Evolutionary conservation across 53 echinoderm and acorn worm species (phyloP).

Genomic region (Glandiceps talaboti): DNA sequence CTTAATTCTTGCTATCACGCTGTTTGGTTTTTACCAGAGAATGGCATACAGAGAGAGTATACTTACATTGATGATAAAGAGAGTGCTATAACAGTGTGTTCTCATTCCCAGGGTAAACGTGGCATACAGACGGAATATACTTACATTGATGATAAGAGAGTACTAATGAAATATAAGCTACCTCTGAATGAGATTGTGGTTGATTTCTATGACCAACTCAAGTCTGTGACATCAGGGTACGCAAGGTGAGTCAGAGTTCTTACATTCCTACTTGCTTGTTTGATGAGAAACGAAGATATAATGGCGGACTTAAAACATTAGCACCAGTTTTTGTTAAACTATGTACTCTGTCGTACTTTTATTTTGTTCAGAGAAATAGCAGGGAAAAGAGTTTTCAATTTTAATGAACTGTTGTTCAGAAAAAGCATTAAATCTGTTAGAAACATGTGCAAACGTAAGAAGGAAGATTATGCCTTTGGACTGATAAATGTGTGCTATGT

Average conservation of each 20-base stretch:
- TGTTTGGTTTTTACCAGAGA: no score
- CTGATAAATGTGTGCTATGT: no score
- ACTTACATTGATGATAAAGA: no score
- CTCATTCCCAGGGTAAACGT: constrained; percentile 40
- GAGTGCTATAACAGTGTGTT: no score
- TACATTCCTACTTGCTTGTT: background rate
- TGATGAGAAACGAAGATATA: no score
- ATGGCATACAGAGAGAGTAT: no score
- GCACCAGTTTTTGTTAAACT: background rate
- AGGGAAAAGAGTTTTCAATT: background rate
- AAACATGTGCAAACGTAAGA: no score
- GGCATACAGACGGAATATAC: constrained; percentile 74
- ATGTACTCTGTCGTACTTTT: background rate
- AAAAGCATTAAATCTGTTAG: no score
- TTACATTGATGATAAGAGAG: constrained; percentile 69
- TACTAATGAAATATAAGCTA: constrained; percentile 71
- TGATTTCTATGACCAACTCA: constrained; percentile 87
- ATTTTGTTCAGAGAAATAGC: background rate
- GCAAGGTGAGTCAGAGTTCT: constrained; percentile 45
- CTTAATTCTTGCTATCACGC: no score
- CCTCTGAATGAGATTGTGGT: constrained; percentile 89
- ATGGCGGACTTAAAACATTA: no score
- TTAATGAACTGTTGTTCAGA: no score
- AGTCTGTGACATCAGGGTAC: constrained; percentile 88
- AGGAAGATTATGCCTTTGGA: no score